Conservation (phyloP, 2,888 invertebrate genomes). For the Drosophila percnosoma region DNA sequence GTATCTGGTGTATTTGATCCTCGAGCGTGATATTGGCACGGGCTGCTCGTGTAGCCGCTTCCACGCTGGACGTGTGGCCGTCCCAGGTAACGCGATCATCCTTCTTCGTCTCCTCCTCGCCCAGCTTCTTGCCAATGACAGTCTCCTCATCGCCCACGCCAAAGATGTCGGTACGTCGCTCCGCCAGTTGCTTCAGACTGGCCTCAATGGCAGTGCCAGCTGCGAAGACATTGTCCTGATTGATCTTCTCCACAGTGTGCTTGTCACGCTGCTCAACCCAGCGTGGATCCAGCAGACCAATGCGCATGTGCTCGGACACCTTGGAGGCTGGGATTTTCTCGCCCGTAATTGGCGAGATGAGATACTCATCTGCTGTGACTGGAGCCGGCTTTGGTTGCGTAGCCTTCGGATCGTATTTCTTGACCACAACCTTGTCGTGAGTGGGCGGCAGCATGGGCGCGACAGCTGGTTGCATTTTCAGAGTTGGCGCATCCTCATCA, state of each 20-base stretch:
- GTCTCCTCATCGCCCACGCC: conserved; percentile 99
- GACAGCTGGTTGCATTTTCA: conserved; percentile 79
- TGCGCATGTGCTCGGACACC: conserved; percentile 99
- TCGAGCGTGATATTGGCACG: conserved; percentile 97
- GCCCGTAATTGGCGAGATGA: conserved; percentile 99
- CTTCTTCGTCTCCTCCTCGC: conserved; percentile 93
- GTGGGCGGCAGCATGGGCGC: conserved; percentile 92
- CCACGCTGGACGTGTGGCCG: conserved; percentile 98
- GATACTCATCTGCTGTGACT: conserved; percentile 92
- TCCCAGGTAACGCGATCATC: conserved; percentile 99
- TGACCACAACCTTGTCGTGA: conserved; percentile 96
- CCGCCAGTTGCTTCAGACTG: conserved; percentile 97
- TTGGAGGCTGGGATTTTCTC: conserved; percentile 98
- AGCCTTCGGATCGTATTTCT: conserved; percentile 98
- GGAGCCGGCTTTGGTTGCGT: conserved; percentile 87
- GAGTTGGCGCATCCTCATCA: conserved; percentile 88
- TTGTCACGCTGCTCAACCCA: conserved; percentile 99
- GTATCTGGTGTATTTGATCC: conserved; percentile 98
- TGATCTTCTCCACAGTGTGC: conserved; percentile 95
- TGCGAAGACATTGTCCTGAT: conserved; percentile 90
- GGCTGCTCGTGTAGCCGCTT: conserved; percentile 97
- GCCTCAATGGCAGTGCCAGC: conserved; percentile 96
- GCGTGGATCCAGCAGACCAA: conserved; percentile 97
- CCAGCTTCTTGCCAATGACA: conserved; percentile 99
- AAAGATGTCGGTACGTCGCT: conserved; percentile 99